Evolutionary conservation across 1,140 invertebrate species (phyloP).

Genomic region (Bicyclus anynana): DNA sequence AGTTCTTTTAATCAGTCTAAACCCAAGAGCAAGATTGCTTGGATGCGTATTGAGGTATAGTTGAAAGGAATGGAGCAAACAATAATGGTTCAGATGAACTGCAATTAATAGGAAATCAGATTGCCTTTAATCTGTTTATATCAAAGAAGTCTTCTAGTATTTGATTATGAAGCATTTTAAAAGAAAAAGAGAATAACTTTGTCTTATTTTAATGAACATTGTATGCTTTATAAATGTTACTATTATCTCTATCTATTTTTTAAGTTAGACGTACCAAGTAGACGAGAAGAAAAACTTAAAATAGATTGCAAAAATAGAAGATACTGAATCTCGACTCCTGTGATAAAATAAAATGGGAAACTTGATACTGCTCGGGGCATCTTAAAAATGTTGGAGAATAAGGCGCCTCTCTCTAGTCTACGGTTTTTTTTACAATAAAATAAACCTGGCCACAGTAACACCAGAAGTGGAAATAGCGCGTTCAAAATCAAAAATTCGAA

Average conservation of each 20-base stretch:
- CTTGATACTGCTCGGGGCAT: constrained; percentile 14
- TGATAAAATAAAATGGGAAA: constrained; percentile 21
- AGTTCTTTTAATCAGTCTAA: too few relatives aligned
- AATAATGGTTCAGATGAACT: too few relatives aligned
- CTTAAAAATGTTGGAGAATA: constrained; percentile 20
- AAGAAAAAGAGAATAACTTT: too few relatives aligned
- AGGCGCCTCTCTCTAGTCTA: constrained; percentile 21
- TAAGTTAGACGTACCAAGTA: background rate
- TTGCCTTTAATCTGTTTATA: too few relatives aligned
- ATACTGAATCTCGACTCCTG: constrained; percentile 4
- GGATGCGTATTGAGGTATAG: too few relatives aligned
- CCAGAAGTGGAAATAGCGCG: constrained; percentile 69
- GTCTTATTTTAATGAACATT: too few relatives aligned
- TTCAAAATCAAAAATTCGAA: constrained; percentile 70
- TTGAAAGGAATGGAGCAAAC: too few relatives aligned
- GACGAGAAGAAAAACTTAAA: constrained; percentile 1
- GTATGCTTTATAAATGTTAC: background rate
- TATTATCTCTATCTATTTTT: background rate
- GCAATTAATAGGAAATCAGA: too few relatives aligned
- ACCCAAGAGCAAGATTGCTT: too few relatives aligned
- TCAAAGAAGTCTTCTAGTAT: too few relatives aligned
- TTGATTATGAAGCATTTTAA: too few relatives aligned
- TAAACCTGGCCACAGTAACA: constrained; percentile 66
- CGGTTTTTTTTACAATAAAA: constrained; percentile 21
- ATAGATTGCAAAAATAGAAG: constrained; percentile 15